phyloP scores from a whole-genome alignment of 2,113 vertebrate genomes.

The Tautogolabrus adspersus region DNA sequence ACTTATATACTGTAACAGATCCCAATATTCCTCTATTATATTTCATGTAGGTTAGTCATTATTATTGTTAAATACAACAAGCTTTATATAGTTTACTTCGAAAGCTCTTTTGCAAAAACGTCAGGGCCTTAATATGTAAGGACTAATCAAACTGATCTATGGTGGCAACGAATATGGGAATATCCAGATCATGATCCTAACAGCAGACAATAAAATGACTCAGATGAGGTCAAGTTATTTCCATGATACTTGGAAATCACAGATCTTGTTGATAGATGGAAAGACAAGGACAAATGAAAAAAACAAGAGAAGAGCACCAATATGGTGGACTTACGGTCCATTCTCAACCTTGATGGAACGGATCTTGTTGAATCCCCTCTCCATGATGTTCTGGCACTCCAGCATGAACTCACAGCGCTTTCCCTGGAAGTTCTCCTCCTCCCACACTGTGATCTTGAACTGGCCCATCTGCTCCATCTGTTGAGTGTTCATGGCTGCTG shows the following conservation, averaged over 20 bases:
- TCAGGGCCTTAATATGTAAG: too few species aligned
- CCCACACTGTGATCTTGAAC: slow-evolving; percentile 94
- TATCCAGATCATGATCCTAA: not conserved
- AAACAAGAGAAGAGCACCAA: not conserved
- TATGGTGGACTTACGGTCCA: slow-evolving; percentile 88
- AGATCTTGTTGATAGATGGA: not conserved
- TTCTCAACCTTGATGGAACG: slow-evolving; percentile 97
- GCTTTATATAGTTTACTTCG: not conserved
- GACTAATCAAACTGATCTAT: too few species aligned
- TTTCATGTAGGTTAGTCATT: not conserved
- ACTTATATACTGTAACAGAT: too few species aligned
- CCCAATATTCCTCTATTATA: too few species aligned
- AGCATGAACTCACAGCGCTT: slow-evolving; percentile 93
- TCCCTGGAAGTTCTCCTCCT: slow-evolving; percentile 97
- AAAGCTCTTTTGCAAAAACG: not conserved
- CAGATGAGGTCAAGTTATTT: not conserved
- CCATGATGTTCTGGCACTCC: slow-evolving; percentile 94
- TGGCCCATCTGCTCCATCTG: slow-evolving; percentile 91
- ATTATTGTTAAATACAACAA: not conserved
- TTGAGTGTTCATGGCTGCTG: slow-evolving; percentile 89
- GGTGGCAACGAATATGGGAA: too few species aligned
- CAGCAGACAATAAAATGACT: not conserved
- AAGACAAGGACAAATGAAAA: not conserved
- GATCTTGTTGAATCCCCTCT: slow-evolving; percentile 93
- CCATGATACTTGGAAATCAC: not conserved